Evolutionary conservation across 2,888 invertebrate genomes (phyloP), one percentile per base, ranked within the genome.

Genomic region (Pogonocherus hispidulus): DNA sequence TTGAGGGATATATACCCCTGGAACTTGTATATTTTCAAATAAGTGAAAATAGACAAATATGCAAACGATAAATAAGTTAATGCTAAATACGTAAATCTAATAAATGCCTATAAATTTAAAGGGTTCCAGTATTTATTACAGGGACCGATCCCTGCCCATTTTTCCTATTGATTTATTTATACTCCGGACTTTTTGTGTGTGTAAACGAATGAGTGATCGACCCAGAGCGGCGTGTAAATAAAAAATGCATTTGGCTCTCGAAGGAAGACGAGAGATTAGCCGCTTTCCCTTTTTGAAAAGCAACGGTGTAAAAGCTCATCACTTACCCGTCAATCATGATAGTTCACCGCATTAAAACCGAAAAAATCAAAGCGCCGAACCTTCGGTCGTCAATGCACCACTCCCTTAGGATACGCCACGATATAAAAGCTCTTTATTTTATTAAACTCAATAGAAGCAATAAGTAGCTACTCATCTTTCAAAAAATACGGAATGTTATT

Each of bases 261-360:
- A 56, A 69, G 64, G 66, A 67, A 68, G 67, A 68, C 65, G 65
- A 63, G 56, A 67, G 71, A 70, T 70, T 70, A 69, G 63, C 69
- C 35, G 60, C 55, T 71, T 54, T 69, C 66, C 66, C 52, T 66
- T 60, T 66, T 63, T 63, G 47, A 35, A 51, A 32, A 49, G 51
- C 51, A 62, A 35, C 49, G 62, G 47, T 67, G 71, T 72, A 69
- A 71, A 70, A 74, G 73, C 74, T 75, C 74, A 75, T 76, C 75
- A 72, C 70, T 75, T 75, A 65, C 74, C 69, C 75, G 76, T 76
- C 76, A 76, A 75, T 76, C 76, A 75, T 74, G 72, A 62, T 62
- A 62, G 62, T 62, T 51, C 51, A 19, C 46, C 62, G 62, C 51
- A 51, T 62, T 62, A 35, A 49, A 62, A 37, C 47, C 8, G 57